Evolutionary conservation across 92 coral and sea anemone genomes (phyloP).

Genomic region (Porites rus): DNA sequence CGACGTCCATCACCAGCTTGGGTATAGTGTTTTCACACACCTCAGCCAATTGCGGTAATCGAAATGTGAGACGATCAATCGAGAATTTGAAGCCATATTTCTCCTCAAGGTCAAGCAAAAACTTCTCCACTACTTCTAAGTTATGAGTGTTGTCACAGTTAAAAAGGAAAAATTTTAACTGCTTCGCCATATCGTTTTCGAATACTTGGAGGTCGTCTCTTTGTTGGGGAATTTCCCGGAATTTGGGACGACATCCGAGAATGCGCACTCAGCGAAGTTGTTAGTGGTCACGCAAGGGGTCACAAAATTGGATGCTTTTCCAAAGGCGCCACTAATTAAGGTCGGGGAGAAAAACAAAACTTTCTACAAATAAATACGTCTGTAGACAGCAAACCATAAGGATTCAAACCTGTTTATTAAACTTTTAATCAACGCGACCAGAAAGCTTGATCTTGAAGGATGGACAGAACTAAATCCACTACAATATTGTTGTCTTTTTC

Average conservation of each 20-base stretch:
- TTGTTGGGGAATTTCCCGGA: not conserved
- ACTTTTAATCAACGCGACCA: no score
- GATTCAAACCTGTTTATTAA: no score
- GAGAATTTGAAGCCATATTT: not conserved
- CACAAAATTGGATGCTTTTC: no score
- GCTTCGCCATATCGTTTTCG: not conserved
- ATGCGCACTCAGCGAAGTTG: no score
- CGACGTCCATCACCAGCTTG: constrained; percentile 24
- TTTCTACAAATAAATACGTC: no score
- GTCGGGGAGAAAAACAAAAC: no score
- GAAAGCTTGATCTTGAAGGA: no score
- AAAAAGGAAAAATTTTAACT: constrained; percentile 57
- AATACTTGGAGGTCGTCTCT: not conserved
- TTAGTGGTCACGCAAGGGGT: no score
- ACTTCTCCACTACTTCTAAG: constrained; percentile 49
- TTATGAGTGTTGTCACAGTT: constrained; percentile 72
- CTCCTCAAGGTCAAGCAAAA: constrained; percentile 49
- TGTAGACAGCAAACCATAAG: no score
- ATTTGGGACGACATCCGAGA: not conserved
- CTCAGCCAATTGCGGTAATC: constrained; percentile 53
- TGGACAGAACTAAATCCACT: no score
- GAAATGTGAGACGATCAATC: constrained; percentile 38
- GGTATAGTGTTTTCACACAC: constrained; percentile 15
- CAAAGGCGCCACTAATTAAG: no score
- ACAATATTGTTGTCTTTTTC: no score